Evolutionary conservation across 2,797 vertebrate genomes (phyloP).

Genomic region (Sitta carolinensis): DNA sequence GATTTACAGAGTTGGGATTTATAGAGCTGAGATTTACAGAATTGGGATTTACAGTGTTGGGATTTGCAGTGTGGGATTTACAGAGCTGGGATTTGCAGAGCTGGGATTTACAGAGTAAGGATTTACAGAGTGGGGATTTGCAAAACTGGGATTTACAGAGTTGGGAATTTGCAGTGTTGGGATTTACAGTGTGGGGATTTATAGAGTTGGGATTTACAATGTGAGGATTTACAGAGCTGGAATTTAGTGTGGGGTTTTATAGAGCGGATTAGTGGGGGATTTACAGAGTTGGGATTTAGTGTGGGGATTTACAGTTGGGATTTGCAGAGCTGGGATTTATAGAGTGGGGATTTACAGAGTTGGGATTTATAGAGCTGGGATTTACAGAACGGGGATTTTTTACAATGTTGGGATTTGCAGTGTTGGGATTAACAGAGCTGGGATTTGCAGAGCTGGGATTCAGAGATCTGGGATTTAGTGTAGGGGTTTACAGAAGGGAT

Average conservation of each 20-base stretch:
- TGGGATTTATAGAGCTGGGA: neutral
- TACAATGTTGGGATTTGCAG: neutral
- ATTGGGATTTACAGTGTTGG: rapidly evolving
- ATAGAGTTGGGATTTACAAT: no score
- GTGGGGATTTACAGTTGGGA: rapidly evolving
- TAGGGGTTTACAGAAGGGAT: neutral
- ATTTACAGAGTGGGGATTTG: no score
- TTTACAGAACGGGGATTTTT: neutral
- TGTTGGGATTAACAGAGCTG: neutral
- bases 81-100: neutral
- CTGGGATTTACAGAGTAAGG: neutral
- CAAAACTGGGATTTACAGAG: no score
- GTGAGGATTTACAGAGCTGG: neutral
- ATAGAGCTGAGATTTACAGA: rapidly evolving
- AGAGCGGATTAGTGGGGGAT: no score
- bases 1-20: neutral
- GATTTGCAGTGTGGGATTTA: neutral
- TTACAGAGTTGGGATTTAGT: rapidly evolving
- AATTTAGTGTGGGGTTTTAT: no score
- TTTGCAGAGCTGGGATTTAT: rapidly evolving
- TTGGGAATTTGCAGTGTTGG: no score
- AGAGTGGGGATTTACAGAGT: neutral
- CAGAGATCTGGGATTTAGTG: neutral
- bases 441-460: neutral
- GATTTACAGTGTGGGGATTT: neutral